A percentile compares a stretch with the other conserved stretches of the same genome.
Conservation (phyloP, 1,140 invertebrate species). For the Drosophila quadrilineata region DNA sequence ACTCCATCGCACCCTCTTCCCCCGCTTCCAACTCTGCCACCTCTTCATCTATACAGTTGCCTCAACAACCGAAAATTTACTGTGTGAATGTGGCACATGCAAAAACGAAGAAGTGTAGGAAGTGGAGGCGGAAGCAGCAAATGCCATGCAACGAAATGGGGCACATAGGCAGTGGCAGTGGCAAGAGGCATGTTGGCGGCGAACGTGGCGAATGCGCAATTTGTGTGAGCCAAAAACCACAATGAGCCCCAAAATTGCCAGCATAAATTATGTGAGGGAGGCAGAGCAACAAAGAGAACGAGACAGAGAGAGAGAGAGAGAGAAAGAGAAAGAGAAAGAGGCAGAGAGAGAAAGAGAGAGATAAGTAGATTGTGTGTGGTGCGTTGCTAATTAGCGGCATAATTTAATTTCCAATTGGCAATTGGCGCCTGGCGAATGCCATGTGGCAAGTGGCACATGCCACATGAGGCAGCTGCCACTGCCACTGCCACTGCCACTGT, state of each 20-base stretch:
- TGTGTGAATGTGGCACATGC: constrained; percentile 59
- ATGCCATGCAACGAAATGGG: not conserved
- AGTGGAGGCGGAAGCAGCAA: not conserved
- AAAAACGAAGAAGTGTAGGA: no score
- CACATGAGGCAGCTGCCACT: constrained; percentile 1
- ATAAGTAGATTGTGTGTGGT: constrained; percentile 16
- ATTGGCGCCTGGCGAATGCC: constrained; percentile 16
- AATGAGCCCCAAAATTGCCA: constrained; percentile 71
- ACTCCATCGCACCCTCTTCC: not conserved
- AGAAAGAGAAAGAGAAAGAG: no score
- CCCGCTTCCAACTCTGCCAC: not conserved
- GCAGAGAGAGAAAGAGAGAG: no score
- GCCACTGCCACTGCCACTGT: not conserved
- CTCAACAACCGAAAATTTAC: constrained; percentile 48
- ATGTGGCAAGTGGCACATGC: not conserved
- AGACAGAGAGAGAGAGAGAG: no score
- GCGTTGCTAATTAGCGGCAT: constrained; percentile 64
- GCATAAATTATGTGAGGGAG: constrained; percentile 60
- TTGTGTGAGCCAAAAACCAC: constrained; percentile 47
- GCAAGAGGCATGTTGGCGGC: constrained; percentile 15
- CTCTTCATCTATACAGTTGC: no score
- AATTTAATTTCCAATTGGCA: constrained; percentile 72
- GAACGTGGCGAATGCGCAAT: constrained; percentile 37
- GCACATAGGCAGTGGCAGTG: not conserved
- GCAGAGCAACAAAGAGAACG: no score